Percentiles rank a stretch among this genome's conserved stretches.
phyloP scores from a whole-genome alignment of 1,140 invertebrate genomes.

The Ericerus pela region DNA sequence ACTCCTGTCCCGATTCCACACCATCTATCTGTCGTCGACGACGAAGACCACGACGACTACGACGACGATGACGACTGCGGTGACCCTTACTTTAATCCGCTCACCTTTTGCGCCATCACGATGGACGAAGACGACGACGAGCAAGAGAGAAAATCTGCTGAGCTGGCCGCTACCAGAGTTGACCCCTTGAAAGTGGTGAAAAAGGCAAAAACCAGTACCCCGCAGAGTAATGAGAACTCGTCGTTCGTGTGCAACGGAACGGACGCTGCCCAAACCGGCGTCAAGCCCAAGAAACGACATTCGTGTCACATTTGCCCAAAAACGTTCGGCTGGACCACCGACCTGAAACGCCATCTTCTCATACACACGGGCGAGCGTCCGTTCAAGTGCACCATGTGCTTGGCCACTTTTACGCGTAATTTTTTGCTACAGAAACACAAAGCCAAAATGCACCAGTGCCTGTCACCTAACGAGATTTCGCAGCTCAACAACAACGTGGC shows the following conservation, averaged over 20 bases:
- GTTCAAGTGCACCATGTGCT: conserved; percentile 61
- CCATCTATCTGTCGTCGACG: too few relatives aligned
- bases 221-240: neutral
- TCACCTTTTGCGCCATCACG: neutral
- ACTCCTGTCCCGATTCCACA: too few relatives aligned
- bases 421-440: conserved; percentile 31
- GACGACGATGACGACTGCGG: neutral
- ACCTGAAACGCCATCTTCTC: conserved; percentile 44
- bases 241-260: neutral
- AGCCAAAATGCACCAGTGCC: conserved; percentile 24
- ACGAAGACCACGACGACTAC: neutral
- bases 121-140: conserved; percentile 1
- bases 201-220: neutral
- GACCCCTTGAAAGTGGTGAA: neutral
- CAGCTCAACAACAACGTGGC: conserved; percentile 10
- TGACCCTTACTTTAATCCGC: neutral
- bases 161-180: neutral
- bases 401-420: conserved; percentile 48
- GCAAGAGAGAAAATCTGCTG: neutral
- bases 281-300: conserved; percentile 1
- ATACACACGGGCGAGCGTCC: conserved; percentile 59
- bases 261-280: neutral
- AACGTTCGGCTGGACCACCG: conserved; percentile 31
- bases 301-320: conserved; percentile 27
- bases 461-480: conserved; percentile 15